Base-by-base conservation (phyloP, 1,140 invertebrate genomes). In the Drosophila eugracilis region DNA sequence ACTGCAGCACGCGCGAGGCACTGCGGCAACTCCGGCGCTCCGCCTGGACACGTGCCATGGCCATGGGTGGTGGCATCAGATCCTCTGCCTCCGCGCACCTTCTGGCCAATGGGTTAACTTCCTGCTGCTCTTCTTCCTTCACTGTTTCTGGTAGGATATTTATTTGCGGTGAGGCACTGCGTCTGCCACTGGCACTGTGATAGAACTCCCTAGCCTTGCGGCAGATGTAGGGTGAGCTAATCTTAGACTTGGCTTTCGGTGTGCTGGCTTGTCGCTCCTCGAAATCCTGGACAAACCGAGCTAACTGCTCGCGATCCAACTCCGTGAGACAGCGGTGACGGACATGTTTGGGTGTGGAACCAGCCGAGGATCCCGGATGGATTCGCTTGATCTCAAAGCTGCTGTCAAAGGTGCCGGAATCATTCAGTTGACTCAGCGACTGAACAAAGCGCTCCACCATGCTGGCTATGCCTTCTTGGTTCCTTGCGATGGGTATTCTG, bases 301-400 rank as follows among this genome's bases (percentile, higher is more conserved):
- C 54, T 49, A 91, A 49, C 32, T 78, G 70, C 53, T 91, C 90
- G 9, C 90, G 90, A 50, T 91, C 90, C 47, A 90, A 52, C 22
- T 91, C 90, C 19, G 85, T 91, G 45, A 91, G 58, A 50, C 84
- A 89, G 14, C 78, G 85, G 63, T 85, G 89, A 0, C 81, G 62
- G 1, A 37, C 42, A 19, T 58, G n/a, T 4, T 60, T 37, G 5
- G 59, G 44, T 12, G 54, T 60, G 21, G 36, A 52, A 2, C 37
- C 54, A 5, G 63, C 45, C 54, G 60, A 50, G n/a, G 59, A 24
- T 14, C 36, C 44, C 17, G 78, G 78, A 21, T 75, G 63, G 2
- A 91, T 89, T 7, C 77, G 49, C 44, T 91, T 91, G 44, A 91
- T 75, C 57, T 91, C 90, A 28, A 91, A 90, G 73, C 90, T 91